Conservation (phyloP, 2,888 invertebrate genomes). For the Tipula vernalis region DNA sequence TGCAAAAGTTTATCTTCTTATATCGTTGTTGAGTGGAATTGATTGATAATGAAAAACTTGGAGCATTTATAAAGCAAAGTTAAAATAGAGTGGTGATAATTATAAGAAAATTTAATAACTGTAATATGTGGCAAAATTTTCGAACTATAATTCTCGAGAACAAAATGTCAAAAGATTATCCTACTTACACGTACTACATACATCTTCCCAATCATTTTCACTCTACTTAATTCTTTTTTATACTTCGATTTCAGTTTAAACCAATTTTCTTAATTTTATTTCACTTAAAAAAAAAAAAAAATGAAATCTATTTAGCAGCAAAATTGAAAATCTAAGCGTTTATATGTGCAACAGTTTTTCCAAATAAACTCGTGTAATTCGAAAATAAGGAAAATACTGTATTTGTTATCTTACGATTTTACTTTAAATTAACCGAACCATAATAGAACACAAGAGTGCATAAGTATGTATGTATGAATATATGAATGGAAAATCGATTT, state of each 20-base stretch:
- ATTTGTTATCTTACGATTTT: background rate
- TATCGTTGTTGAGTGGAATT: background rate
- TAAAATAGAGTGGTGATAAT: background rate
- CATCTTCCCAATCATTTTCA: background rate
- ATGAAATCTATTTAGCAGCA: background rate
- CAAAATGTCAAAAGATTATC: background rate
- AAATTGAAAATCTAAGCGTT: background rate
- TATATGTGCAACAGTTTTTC: background rate
- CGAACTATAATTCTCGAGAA: background rate
- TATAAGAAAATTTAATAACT: background rate
- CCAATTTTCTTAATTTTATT: background rate
- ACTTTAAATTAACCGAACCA: background rate
- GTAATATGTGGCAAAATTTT: background rate
- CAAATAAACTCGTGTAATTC: background rate
- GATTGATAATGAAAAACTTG: background rate
- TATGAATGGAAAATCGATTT: background rate
- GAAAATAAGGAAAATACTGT: background rate
- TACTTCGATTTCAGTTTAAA: background rate
- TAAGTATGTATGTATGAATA: background rate
- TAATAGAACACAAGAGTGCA: background rate
- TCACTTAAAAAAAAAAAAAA: background rate
- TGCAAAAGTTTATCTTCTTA: background rate
- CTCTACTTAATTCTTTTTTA: background rate
- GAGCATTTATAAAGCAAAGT: background rate
- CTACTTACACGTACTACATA: background rate